Evolutionary conservation across 1,140 invertebrate species (phyloP).

Genomic region (Bombus soroeensis): DNA sequence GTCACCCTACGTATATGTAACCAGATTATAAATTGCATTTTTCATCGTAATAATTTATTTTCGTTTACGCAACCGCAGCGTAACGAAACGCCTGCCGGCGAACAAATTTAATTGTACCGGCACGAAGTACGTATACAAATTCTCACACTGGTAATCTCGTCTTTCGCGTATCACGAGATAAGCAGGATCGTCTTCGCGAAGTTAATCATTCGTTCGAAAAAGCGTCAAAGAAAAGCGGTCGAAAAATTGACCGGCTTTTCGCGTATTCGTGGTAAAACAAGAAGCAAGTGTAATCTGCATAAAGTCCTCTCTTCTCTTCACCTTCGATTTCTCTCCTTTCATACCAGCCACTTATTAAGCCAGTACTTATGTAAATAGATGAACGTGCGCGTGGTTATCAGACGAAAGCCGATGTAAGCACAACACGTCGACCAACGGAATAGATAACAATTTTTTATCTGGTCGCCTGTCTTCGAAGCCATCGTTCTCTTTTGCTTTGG

Average conservation of each 20-base stretch:
- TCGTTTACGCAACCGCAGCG: background rate
- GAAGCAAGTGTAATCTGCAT: background rate
- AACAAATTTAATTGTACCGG: slow-evolving; percentile 4
- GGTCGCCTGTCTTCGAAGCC: slow-evolving; percentile 24
- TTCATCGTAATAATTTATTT: background rate
- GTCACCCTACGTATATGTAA: background rate
- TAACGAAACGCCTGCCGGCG: background rate
- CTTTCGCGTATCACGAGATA: slow-evolving; percentile 5
- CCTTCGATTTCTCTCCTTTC: background rate
- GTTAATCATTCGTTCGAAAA: background rate
- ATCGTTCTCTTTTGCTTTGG: slow-evolving; percentile 27
- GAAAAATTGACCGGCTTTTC: no score
- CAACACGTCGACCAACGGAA: slow-evolving; percentile 26
- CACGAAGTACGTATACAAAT: background rate
- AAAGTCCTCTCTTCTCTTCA: background rate
- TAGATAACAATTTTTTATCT: slow-evolving; percentile 54
- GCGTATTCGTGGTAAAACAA: no score
- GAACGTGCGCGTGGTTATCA: slow-evolving; percentile 45
- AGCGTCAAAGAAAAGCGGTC: background rate
- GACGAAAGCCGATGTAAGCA: slow-evolving; percentile 49
- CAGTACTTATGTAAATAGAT: slow-evolving; percentile 56
- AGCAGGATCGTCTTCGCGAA: slow-evolving; percentile 3
- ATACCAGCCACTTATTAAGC: background rate
- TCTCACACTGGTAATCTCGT: background rate
- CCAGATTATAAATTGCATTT: background rate